Conservation (phyloP, 1,140 invertebrate species). For the Yoshiicerus persimilis region DNA sequence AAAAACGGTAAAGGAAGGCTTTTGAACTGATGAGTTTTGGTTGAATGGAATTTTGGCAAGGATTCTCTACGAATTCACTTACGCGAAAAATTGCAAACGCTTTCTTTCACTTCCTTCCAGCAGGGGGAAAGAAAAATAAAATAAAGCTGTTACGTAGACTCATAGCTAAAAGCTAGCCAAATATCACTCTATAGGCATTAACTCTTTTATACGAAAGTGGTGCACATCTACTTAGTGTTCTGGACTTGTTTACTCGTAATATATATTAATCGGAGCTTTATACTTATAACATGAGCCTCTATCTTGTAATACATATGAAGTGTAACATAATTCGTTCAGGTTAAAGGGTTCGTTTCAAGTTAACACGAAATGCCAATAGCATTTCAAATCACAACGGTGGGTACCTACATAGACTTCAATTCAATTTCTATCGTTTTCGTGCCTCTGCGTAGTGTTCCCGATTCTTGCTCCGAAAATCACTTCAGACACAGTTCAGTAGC, state of each 20-base stretch:
- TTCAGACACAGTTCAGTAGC: not conserved
- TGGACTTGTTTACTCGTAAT: no score
- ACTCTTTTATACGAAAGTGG: no score
- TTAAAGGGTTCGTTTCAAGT: not conserved
- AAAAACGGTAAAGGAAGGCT: not conserved
- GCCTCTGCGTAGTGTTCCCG: not conserved
- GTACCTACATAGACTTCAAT: not conserved
- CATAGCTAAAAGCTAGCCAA: no score
- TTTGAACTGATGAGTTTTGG: conserved; percentile 3
- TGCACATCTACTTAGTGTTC: no score
- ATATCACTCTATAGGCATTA: no score
- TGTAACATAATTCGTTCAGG: not conserved
- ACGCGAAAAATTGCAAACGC: not conserved
- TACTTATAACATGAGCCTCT: no score
- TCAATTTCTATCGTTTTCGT: not conserved
- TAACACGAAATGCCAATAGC: not conserved
- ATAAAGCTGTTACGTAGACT: not conserved
- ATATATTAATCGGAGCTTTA: no score
- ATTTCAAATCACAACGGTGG: not conserved
- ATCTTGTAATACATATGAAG: no score
- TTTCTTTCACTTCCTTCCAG: not conserved
- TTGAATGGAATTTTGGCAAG: not conserved
- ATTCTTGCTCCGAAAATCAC: not conserved
- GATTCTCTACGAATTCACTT: not conserved
- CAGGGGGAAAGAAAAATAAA: not conserved